Conservation (phyloP, 2,888 invertebrate genomes). For the Rhopalosiphum nymphaeae region DNA sequence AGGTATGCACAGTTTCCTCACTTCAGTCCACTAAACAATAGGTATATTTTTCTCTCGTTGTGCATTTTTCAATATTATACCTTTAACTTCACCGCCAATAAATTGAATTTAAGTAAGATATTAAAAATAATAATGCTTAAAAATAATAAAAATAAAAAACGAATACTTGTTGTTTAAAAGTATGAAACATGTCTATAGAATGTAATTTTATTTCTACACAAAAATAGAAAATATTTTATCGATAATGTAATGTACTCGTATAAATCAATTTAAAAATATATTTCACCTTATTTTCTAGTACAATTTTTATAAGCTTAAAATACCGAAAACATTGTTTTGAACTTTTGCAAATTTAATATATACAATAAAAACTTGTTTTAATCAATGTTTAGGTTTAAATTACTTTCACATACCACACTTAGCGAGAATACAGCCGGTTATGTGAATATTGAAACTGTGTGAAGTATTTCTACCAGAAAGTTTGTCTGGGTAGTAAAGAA, state of each 20-base stretch:
- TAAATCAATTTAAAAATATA: neutral
- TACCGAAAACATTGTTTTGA: neutral
- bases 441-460: neutral
- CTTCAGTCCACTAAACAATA: neutral
- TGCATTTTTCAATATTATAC: neutral
- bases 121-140: neutral
- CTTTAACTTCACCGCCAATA: neutral
- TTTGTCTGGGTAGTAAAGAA: neutral
- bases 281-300: neutral
- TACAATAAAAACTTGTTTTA: neutral
- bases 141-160: neutral
- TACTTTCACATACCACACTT: constrained; percentile 27
- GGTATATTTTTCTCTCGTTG: neutral
- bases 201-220: neutral
- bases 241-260: neutral
- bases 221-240: neutral
- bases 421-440: neutral
- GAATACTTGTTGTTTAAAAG: neutral
- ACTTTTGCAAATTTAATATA: neutral
- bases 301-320: neutral
- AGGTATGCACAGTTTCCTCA: neutral
- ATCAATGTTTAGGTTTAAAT: constrained; percentile 27
- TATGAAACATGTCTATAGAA: neutral
- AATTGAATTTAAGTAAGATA: neutral
- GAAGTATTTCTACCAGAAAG: neutral